Percentiles rank a stretch among this genome's conserved stretches.
phyloP scores from a whole-genome alignment of 2,113 vertebrate genomes.

The Platysteira castanea region DNA sequence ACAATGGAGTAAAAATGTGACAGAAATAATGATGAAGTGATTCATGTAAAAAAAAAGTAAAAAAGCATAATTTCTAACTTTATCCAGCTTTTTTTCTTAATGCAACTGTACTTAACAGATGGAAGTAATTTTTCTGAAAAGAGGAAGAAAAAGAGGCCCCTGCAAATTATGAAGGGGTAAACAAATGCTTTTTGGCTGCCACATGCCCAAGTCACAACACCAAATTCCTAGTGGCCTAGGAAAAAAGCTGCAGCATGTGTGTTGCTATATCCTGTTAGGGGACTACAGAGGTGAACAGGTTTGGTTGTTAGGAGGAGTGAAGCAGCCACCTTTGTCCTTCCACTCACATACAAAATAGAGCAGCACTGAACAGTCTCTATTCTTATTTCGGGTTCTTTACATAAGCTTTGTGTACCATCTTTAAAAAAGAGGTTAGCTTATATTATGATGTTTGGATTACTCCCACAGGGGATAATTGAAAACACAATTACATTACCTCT shows the following conservation, averaged over 20 bases:
- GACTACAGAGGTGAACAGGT: not conserved
- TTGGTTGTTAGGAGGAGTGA: not conserved
- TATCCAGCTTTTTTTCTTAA: not conserved
- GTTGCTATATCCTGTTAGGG: not conserved
- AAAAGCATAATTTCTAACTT: not conserved
- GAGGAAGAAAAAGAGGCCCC: not conserved
- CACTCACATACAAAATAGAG: not conserved
- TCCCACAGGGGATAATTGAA: not conserved
- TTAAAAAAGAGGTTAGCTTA: not conserved
- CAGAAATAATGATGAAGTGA: not conserved
- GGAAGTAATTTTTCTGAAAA: constrained; percentile 2
- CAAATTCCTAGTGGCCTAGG: not conserved
- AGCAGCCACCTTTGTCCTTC: not conserved
- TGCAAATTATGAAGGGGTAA: not conserved
- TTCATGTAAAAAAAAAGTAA: not conserved
- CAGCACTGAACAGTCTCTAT: not conserved
- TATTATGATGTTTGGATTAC: not conserved
- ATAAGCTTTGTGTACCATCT: not conserved
- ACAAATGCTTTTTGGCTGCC: not conserved
- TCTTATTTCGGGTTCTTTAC: not conserved
- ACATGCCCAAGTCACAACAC: not conserved
- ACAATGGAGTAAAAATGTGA: not conserved
- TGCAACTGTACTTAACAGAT: not conserved
- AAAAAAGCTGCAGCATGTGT: not conserved
- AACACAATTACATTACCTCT: not conserved